Evolutionary conservation across 2,113 vertebrate species (phyloP).

Genomic region (Nycticorax nycticorax): DNA sequence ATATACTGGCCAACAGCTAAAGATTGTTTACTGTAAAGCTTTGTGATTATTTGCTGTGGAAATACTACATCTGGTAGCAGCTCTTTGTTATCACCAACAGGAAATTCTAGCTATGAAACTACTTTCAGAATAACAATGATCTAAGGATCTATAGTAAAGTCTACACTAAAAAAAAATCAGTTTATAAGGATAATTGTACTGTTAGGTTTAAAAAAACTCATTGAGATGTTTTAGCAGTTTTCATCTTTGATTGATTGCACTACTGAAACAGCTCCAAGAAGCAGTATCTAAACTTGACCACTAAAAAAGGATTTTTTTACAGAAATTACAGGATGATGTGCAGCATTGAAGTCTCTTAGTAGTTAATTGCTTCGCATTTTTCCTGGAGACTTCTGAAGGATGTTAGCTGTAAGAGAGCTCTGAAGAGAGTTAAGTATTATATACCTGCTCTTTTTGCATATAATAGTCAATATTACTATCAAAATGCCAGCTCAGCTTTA

Average conservation of each 20-base stretch:
- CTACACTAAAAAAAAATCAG: not conserved
- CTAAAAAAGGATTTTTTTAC: constrained; percentile 71
- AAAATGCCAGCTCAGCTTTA: not conserved
- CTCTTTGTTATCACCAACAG: not conserved
- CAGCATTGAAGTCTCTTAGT: constrained; percentile 10
- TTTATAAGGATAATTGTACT: not conserved
- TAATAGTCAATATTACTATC: not conserved
- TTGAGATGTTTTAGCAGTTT: constrained; percentile 16
- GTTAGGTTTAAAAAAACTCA: not conserved
- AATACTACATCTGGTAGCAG: not conserved
- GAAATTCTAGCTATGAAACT: not conserved
- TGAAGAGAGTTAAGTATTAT: not conserved
- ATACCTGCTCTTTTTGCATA: not conserved
- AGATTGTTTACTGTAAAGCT: not conserved
- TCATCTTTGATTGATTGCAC: constrained; percentile 26
- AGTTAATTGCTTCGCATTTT: not conserved
- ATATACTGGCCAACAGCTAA: not conserved
- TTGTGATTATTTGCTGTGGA: not conserved
- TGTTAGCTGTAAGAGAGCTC: not conserved
- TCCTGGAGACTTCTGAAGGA: not conserved
- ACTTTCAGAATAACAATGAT: not conserved
- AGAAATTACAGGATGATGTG: constrained; percentile 52
- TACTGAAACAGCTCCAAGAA: constrained; percentile 72
- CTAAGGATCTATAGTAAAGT: not conserved
- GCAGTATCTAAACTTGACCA: constrained; percentile 61